These are phyloP conservation scores for Coccyzus lansbergi DNA, from an alignment of 2,797 vertebrate genomes.

Conservation along the genomic window DNA sequence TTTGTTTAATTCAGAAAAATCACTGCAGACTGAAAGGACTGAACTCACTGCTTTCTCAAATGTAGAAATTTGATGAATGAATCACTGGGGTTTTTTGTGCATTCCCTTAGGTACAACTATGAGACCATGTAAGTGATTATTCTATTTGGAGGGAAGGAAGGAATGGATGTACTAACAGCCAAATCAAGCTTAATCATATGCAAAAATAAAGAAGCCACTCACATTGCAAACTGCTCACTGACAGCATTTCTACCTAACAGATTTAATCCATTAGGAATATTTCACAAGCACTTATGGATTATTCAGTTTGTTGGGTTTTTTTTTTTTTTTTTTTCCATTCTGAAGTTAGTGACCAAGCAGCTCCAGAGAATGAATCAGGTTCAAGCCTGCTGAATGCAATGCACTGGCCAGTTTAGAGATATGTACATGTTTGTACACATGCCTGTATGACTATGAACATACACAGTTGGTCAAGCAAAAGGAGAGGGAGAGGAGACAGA, in stretches of 20 bases:
- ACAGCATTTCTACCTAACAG: background rate
- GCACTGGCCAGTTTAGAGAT: background rate
- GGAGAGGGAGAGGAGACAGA: background rate
- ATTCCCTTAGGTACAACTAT: background rate
- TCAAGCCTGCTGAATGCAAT: background rate
- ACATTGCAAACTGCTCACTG: background rate
- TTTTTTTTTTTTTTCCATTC: background rate
- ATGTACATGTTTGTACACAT: background rate
- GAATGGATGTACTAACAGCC: background rate
- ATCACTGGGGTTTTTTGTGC: background rate
- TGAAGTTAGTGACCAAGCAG: background rate
- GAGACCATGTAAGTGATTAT: background rate
- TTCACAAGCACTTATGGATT: background rate
- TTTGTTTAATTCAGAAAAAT: background rate
- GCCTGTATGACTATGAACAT: background rate
- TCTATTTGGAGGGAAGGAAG: background rate
- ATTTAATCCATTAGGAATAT: background rate
- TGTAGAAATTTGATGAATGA: conserved; percentile 13
- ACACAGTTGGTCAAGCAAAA: background rate
- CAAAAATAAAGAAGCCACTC: background rate
- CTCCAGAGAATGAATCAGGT: background rate
- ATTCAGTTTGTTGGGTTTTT: too few relatives aligned
- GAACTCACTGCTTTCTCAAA: background rate
- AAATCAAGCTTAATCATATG: background rate
- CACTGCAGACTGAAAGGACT: background rate